Base-by-base conservation (phyloP, 2,888 invertebrate genomes). In the Ecdyonurus torrentis region DNA sequence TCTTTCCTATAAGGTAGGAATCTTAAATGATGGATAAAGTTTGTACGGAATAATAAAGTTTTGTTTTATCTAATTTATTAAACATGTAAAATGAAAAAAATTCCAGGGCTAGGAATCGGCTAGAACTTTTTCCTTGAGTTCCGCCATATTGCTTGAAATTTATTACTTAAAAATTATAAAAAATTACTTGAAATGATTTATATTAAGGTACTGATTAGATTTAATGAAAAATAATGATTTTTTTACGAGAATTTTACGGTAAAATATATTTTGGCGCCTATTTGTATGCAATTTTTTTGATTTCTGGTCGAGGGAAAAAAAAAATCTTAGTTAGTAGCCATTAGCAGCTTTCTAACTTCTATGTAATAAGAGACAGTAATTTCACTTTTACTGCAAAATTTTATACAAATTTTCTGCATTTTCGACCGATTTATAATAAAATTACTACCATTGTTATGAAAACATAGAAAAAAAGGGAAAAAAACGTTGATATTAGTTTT, bases 141-240 rank as follows among this genome's bases (percentile, higher is more conserved):
- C 55, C 55, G 55, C 55, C 55, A 55, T 55, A 55, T 55, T 55
- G 55, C 55, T 22, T n/a, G n/a, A 20, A 55, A 55, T 20, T 22
- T 22, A n/a, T 37, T 10, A 18, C n/a, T 5, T 5, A 55, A 55
- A 55, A 55, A n/a, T n/a, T 55, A 5, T 18, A 55, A n/a, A 55
- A 55, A 55, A 18, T 55, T 22, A 20, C 55, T 7, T 5, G 3
- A n/a, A n/a, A 20, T 7, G 20, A 55, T 55, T 7, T 20, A 55
- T 18, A 20, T 7, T 22, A 5, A 22, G 3, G 55, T 55, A 18
- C n/a, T 5, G n/a, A n/a, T n/a, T 55, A 5, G 15, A 37, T 37
- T 37, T 15, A 5, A 37, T 10, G 7, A 37, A 55, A 55, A 55
- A 55, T 55, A 10, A 5, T 5, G 7, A 55, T 18, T 55, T 55